phyloP scores from a whole-genome alignment of 2,888 invertebrate species.

The Pollenia angustigena region DNA sequence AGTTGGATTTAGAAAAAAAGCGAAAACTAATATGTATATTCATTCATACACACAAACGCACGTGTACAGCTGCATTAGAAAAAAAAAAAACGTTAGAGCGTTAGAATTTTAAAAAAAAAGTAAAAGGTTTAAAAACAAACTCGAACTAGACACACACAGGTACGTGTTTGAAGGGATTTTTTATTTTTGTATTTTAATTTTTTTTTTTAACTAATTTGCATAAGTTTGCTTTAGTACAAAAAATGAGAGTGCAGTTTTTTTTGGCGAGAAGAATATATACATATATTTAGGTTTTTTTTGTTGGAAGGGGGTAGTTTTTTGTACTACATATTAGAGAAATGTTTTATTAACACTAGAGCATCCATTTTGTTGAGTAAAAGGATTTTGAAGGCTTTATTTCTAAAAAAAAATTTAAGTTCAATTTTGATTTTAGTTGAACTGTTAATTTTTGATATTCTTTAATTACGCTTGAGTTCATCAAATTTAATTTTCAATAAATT shows the following conservation, averaged over 20 bases:
- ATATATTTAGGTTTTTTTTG: background rate
- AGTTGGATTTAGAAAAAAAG: conserved; percentile 51
- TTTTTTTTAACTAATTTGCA: conserved; percentile 65
- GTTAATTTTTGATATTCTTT: too few relatives aligned
- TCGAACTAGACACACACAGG: conserved; percentile 30
- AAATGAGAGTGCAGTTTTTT: conserved; percentile 46
- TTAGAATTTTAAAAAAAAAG: conserved; percentile 22
- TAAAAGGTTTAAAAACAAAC: conserved; percentile 41
- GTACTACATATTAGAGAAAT: background rate
- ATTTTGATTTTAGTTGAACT: too few relatives aligned
- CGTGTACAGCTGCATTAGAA: conserved; percentile 60
- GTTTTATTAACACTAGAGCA: conserved; percentile 29
- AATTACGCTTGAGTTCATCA: too few relatives aligned
- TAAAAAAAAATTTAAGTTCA: too few relatives aligned
- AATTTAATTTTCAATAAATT: too few relatives aligned
- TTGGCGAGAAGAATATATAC: background rate
- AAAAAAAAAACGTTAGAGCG: conserved; percentile 36
- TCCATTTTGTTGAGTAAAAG: background rate
- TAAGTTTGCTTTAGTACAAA: conserved; percentile 44
- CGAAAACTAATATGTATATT: conserved; percentile 29
- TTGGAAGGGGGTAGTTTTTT: conserved; percentile 58
- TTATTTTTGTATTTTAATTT: conserved; percentile 9
- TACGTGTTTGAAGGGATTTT: conserved; percentile 50
- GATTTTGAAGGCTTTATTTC: background rate
- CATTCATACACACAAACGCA: background rate